These are phyloP conservation scores for Sabatieria punctata DNA, from an alignment of 2,888 invertebrate genomes.

Conservation along the genomic window DNA sequence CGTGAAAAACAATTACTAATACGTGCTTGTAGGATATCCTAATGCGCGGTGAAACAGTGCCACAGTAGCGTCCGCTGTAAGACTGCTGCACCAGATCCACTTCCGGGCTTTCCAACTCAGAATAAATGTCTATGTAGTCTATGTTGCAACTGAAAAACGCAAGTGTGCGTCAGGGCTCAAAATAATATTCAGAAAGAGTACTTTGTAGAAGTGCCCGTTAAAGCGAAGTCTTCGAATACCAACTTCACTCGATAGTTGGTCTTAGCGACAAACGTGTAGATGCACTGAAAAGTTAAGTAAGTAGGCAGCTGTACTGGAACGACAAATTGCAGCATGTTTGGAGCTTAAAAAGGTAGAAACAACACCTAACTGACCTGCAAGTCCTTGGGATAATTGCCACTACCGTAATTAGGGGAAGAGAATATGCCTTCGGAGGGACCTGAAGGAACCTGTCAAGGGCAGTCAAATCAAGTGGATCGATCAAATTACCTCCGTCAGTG, in stretches of 20 bases:
- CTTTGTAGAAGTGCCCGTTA: constrained; percentile 37
- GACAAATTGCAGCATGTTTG: no score
- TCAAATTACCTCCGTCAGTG: background rate
- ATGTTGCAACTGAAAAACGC: constrained; percentile 32
- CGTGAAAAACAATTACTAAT: constrained; percentile 36
- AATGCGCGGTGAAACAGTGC: constrained; percentile 34
- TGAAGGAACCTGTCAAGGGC: background rate
- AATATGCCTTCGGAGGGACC: background rate
- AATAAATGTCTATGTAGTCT: constrained; percentile 39
- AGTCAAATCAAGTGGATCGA: background rate
- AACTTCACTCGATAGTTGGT: constrained; percentile 35
- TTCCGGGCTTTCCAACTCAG: constrained; percentile 30
- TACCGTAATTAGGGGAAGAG: background rate
- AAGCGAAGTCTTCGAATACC: constrained; percentile 33
- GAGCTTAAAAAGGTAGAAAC: no score
- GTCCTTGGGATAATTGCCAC: background rate
- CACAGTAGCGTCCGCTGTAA: constrained; percentile 38
- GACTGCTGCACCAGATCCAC: constrained; percentile 32
- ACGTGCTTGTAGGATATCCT: constrained; percentile 33
- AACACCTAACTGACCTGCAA: no score
- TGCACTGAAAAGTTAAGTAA: constrained; percentile 21
- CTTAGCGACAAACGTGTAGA: constrained; percentile 37
- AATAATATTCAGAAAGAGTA: constrained; percentile 14
- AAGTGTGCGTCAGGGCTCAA: background rate
- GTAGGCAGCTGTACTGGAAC: no score